Evolutionary conservation across 2,888 invertebrate species (phyloP), one percentile per base, ranked within the genome.

Genomic region (Tetranychus piercei): DNA sequence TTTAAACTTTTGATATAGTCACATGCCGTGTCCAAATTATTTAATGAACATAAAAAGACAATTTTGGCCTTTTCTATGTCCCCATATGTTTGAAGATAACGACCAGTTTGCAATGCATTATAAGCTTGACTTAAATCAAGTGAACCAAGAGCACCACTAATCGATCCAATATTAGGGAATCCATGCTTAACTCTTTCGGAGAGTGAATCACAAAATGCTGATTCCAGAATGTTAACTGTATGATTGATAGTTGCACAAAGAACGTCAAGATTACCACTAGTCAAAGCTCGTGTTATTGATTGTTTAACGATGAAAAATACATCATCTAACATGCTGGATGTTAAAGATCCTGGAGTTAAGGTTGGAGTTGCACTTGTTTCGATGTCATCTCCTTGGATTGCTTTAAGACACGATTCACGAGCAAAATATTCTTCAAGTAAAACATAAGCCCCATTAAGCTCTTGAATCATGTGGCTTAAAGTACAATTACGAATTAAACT

Each of bases 281-380:
- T 89, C 78, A 94, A 85, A n/a, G 93, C 89, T 78, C 97, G 88
- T 78, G 94, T 91, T 81, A 96, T 90, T 80, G 94, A 93, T 84
- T 97, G 97, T 80, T 94, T 89, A 3, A 96, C 88, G 78, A 99
- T 94, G 82, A 93, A 99, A 84, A 97, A 97, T 0, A 95, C 90
- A 83, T 99, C 97, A 82, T 99, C 99, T 0, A 97, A 91, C 85
- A 99, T 89, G 79, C 92, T 94, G 3, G 94, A 94, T 1, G 89
- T 89, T 55, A 83, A 79, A 55, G 55, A 55, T 55, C 55, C 55
- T 55, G 9, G 55, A 0, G 55, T 55, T 55, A 55, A 15, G 44
- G 82, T 80, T n/a, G 81, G 79, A 91, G 90, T 81, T 92, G 92
- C 83, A 88, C 88, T 44, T 88, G 86, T 78, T 88, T 90, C 77